Percentiles rank a stretch among this genome's conserved stretches.
Conservation (phyloP, 2,888 invertebrate genomes). For the Sesamia inferens region DNA sequence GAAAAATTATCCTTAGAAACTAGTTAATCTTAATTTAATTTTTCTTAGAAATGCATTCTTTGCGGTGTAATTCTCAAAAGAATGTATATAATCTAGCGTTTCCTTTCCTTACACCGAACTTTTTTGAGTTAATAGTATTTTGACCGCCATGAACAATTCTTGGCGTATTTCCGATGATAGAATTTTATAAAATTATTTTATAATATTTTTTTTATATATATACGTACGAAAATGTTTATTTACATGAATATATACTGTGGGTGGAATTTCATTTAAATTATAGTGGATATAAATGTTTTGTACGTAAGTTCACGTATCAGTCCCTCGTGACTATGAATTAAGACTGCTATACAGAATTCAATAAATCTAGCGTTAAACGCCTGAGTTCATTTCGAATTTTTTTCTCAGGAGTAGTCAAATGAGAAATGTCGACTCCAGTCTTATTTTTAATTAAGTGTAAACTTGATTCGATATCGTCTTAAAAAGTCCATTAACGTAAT, state of each 20-base stretch:
- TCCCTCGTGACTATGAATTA: background rate
- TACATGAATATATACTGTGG: background rate
- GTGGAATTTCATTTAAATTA: background rate
- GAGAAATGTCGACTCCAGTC: background rate
- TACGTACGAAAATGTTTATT: conserved; percentile 7
- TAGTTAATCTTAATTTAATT: conserved; percentile 50
- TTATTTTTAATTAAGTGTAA: background rate
- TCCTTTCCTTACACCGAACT: conserved; percentile 31
- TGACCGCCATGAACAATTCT: conserved; percentile 40
- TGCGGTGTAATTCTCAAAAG: conserved; percentile 39
- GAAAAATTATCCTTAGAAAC: conserved; percentile 60
- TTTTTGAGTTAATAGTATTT: conserved; percentile 35
- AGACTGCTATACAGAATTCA: conserved; percentile 2
- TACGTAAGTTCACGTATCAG: background rate
- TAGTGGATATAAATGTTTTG: too few relatives aligned
- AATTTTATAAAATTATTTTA: background rate
- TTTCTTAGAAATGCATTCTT: conserved; percentile 61
- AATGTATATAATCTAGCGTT: conserved; percentile 56
- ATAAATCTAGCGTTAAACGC: conserved; percentile 2
- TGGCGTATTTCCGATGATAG: background rate
- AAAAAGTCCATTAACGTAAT: background rate
- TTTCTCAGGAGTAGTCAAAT: too few relatives aligned
- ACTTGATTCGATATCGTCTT: background rate
- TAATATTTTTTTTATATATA: background rate
- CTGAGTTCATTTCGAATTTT: background rate